Evolutionary conservation across 2,888 invertebrate genomes (phyloP).

Genomic region (Ischnus inquisitorius): DNA sequence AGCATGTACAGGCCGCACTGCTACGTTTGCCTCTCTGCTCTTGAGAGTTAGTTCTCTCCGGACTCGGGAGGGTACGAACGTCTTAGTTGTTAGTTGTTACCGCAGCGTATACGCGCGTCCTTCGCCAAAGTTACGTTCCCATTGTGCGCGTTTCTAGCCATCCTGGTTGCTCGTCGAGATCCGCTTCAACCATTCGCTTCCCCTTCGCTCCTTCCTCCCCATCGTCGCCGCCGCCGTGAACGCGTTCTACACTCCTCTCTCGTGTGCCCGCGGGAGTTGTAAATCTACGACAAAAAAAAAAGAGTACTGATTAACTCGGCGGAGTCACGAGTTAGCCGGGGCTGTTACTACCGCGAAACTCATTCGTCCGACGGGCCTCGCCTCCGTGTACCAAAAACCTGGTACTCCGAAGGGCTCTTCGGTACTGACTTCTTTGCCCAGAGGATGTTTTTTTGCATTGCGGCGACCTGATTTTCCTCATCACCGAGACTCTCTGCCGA

Average conservation of each 20-base stretch:
- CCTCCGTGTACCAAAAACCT: conserved; percentile 19
- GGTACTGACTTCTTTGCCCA: conserved; percentile 68
- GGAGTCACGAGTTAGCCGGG: conserved; percentile 76
- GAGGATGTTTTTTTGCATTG: conserved; percentile 36
- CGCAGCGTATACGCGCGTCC: conserved; percentile 76
- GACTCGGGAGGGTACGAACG: conserved; percentile 76
- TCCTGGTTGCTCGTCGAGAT: conserved; percentile 57
- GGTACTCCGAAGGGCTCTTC: conserved; percentile 4
- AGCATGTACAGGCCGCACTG: conserved; percentile 48
- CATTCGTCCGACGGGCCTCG: conserved; percentile 51
- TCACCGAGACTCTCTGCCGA: conserved; percentile 22
- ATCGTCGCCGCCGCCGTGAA: conserved; percentile 10
- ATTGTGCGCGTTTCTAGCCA: conserved; percentile 76
- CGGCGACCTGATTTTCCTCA: conserved; percentile 27
- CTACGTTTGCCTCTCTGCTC: conserved; percentile 61
- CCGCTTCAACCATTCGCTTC: conserved; percentile 61
- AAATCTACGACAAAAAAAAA: conserved; percentile 71
- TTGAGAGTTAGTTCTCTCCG: conserved; percentile 76
- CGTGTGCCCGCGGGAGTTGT: conserved; percentile 64
- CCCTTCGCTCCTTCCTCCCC: conserved; percentile 45
- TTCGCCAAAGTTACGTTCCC: conserved; percentile 81
- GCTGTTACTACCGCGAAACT: conserved; percentile 59
- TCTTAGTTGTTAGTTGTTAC: conserved; percentile 85
- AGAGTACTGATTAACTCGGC: conserved; percentile 80
- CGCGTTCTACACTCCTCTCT: conserved; percentile 23